Base-by-base conservation (phyloP, 2,113 vertebrate genomes). In the Progne subis region DNA sequence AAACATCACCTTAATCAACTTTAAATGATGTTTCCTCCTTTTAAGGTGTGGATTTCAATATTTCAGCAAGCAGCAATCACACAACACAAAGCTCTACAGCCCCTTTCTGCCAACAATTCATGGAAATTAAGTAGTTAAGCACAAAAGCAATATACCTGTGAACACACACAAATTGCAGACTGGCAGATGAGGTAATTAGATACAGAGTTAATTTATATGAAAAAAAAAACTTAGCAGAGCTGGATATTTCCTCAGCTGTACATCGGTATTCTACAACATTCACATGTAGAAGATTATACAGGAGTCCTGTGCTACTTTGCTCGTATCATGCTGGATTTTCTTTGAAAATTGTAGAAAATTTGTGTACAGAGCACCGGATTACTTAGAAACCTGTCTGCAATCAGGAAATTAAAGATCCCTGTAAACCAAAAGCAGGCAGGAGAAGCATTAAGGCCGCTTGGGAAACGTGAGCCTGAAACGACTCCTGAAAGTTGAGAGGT, bases 61-160 rank as follows among this genome's bases (percentile, higher is more conserved):
- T 75, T 89, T 60, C 43, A 91, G 61, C 14, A 6, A 72, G 71
- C 50, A 63, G 77, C 65, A 18, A 16, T 59, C 3, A 0, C 12
- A 17, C 32, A 43, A 18, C 12, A 21, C 43, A 59, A 41, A 92
- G 72, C 89, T 64, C 49, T 60, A 43, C 72, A 72, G 37, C 26
- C 31, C 19, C 32, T 56, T 78, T 60, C 68, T 64, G 53, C 65
- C 71, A 32, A 75, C 79, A 90, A 57, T 79, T 77, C 68, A 86
- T 94, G 92, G 92, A 91, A 92, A 95, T 94, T 88, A 91, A 96
- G 92, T 78, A 89, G 95, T 88, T 96, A 92, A 93, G 77, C 56
- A 78, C 88, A 88, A 94, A 84, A 86, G 41, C 83, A 82, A 95
- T 91, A 92, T 94, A 95, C 94, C 92, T 95, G 86, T 32, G 81